phyloP scores from a whole-genome alignment of 2,888 invertebrate genomes.

The Ormyrus pomaceus region DNA sequence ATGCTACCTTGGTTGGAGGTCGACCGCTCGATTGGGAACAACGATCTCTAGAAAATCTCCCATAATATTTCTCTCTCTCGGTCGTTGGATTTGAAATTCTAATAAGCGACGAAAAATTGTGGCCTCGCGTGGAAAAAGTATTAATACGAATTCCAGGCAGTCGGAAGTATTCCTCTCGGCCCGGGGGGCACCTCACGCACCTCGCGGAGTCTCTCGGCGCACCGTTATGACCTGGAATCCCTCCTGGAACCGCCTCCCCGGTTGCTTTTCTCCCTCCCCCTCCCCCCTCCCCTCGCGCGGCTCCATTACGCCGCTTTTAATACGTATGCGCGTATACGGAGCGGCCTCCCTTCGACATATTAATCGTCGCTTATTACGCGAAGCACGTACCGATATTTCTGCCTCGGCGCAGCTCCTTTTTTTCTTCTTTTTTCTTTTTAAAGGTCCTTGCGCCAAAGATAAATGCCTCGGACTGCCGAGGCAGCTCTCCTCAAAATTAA shows the following conservation, averaged over 20 bases:
- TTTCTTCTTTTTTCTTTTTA: not conserved
- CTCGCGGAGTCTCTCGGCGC: not conserved
- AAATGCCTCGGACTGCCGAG: too few species aligned
- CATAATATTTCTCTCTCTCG: not conserved
- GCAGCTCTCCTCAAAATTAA: too few species aligned
- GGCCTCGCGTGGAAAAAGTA: conserved; percentile 31
- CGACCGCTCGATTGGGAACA: conserved; percentile 14
- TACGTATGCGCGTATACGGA: conserved; percentile 19
- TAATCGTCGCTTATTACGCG: conserved; percentile 59
- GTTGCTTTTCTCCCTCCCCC: not conserved
- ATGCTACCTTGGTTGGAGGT: not conserved
- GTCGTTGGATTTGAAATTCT: conserved; percentile 46
- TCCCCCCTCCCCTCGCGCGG: not conserved
- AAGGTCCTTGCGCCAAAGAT: not conserved
- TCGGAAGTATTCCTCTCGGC: conserved; percentile 9
- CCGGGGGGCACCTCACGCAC: not conserved
- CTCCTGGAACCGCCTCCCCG: conserved; percentile 28
- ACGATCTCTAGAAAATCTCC: conserved; percentile 32
- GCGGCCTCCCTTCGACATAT: conserved; percentile 56
- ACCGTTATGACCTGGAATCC: conserved; percentile 66
- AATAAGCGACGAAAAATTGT: conserved; percentile 33
- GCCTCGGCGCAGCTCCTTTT: not conserved
- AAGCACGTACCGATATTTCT: conserved; percentile 32
- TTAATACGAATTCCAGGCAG: conserved; percentile 53
- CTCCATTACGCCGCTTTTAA: not conserved